Base-by-base conservation (phyloP, 2,797 vertebrate genomes). In the Trematomus bernacchii region DNA sequence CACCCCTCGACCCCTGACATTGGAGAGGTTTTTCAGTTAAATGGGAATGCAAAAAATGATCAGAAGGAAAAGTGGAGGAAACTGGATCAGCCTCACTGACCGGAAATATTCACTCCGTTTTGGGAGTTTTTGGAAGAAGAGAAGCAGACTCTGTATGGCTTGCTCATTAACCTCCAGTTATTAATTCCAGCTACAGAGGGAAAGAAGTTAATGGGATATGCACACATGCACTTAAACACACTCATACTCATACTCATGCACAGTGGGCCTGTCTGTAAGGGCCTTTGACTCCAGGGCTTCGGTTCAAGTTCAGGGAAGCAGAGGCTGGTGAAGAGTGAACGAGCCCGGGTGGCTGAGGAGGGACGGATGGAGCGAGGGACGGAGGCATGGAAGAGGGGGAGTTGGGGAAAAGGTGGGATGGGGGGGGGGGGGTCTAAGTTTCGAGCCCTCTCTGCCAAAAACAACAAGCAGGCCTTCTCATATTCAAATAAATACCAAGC, bases 401-500 rank as follows among this genome's bases (percentile, higher is more conserved):
- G 91, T 79, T 73, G 64, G 47, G 14, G 60, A 2, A 37, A 37
- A 37, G 75, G 66, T 50, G 14, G 59, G 52, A 8, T 78, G 21
- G 52, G 42, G 19, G 68, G 61, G 61, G 74, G 19, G 68, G 61
- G 82, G 72, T 87, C 77, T 84, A 73, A 77, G 81, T 72, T 76
- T 76, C 37, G 23, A 91, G 78, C 82, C 87, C 84, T 83, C 77
- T 79, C 75, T 86, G 90, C 91, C 91, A 94, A 91, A 93, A 93
- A 93, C 91, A 94, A 94, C 94, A 94, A 93, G 90, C 90, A 89
- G 85, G 81, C 86, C 90, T 92, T 91, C 87, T 92, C 93, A 90
- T 90, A 93, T 92, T 95, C 83, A 94, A 94, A 95, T 92, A 95
- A 94, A 95, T 94, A 94, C 87, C 73, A 75, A 82, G 69, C 75